Percentiles rank a stretch among this genome's conserved stretches.
Conservation (phyloP, 1,140 invertebrate genomes). For the Cephus cinctus region DNA sequence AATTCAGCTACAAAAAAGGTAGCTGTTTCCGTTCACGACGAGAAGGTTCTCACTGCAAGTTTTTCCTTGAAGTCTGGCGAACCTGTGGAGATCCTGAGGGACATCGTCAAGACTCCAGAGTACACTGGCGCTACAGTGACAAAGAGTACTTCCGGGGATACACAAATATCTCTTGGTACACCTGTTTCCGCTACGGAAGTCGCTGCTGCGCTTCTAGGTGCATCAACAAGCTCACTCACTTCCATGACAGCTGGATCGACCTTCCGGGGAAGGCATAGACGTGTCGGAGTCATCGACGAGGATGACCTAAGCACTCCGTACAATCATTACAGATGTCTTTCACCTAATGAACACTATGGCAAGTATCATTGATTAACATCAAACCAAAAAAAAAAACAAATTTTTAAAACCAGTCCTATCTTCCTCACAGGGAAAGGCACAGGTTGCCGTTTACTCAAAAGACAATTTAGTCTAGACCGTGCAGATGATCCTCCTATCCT, state of each 20-base stretch:
- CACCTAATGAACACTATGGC: constrained; percentile 62
- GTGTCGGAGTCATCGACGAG: constrained; percentile 53
- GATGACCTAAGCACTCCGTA: constrained; percentile 72
- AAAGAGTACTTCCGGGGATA: constrained; percentile 53
- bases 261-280: constrained; percentile 44
- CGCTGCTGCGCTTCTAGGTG: constrained; percentile 57
- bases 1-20: constrained; percentile 25
- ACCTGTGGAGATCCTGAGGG: constrained; percentile 22
- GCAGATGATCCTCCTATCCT: constrained; percentile 56
- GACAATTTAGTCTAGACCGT: constrained; percentile 71
- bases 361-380: constrained; percentile 10
- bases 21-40: constrained; percentile 45
- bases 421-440: constrained; percentile 33
- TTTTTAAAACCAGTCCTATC: constrained; percentile 1
- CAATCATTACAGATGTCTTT: constrained; percentile 70
- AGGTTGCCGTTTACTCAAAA: constrained; percentile 59
- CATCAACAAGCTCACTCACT: constrained; percentile 55
- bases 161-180: constrained; percentile 44
- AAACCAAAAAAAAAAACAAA: not conserved
- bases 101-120: constrained; percentile 24
- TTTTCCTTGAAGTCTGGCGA: constrained; percentile 30
- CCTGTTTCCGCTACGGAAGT: constrained; percentile 58
- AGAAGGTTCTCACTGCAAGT: constrained; percentile 25
- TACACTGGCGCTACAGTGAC: constrained; percentile 35
- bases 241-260: constrained; percentile 37